These are phyloP conservation scores for Tetrax tetrax DNA, from an alignment of 2,113 vertebrate genomes.

Conservation along the genomic window DNA sequence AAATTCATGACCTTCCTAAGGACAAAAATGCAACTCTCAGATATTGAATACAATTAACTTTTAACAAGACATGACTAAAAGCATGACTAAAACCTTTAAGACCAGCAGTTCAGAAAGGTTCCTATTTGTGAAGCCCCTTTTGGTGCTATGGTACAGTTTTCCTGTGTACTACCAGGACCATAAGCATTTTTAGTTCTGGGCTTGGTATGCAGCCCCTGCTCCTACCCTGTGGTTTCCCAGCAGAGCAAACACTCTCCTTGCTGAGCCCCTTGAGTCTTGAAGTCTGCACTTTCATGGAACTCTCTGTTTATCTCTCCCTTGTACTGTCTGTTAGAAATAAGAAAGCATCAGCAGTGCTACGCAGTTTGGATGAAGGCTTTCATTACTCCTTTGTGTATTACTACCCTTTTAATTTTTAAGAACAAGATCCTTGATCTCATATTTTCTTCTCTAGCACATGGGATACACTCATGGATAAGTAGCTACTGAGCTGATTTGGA, in stretches of 20 bases:
- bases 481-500: neutral
- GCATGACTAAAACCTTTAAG: neutral
- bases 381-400: neutral
- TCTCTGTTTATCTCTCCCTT: neutral
- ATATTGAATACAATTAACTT: neutral
- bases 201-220: neutral
- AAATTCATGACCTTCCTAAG: neutral
- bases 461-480: neutral
- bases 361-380: neutral
- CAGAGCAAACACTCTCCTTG: neutral
- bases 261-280: neutral
- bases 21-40: neutral
- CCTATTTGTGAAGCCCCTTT: neutral
- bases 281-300: neutral
- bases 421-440: neutral
- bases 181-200: neutral
- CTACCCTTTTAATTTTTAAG: neutral
- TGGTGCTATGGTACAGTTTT: neutral
- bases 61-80: neutral
- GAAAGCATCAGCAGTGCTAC: neutral
- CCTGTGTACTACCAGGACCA: neutral
- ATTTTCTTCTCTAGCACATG: neutral
- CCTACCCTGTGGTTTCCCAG: neutral
- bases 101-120: neutral
- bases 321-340: neutral